phyloP scores from a whole-genome alignment of 2,113 vertebrate genomes.

The Odontesthes bonariensis region DNA sequence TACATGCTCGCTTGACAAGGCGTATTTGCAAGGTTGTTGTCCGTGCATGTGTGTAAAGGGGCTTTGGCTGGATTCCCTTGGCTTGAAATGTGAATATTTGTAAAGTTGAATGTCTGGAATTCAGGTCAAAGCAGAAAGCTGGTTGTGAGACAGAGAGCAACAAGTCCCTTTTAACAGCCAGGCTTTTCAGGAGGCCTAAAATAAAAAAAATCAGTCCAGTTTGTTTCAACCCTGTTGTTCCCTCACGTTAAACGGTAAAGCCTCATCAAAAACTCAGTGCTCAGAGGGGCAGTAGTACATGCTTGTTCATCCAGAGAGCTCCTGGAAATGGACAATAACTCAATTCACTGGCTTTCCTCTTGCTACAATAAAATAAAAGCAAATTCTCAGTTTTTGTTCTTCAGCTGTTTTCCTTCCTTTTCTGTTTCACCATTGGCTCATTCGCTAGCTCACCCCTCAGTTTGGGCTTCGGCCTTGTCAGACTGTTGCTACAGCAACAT shows the following conservation, averaged over 20 bases:
- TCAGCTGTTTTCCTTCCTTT: not conserved
- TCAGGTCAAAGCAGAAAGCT: conserved; percentile 73
- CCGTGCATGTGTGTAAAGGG: conserved; percentile 58
- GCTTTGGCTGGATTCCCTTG: conserved; percentile 66
- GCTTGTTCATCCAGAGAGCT: conserved; percentile 54
- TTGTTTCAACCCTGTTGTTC: conserved; percentile 48
- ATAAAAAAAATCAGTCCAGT: conserved; percentile 51
- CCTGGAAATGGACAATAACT: conserved; percentile 36
- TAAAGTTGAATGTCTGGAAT: conserved; percentile 72
- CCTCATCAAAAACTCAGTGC: conserved; percentile 43
- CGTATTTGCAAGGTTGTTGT: conserved; percentile 41
- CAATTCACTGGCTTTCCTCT: conserved; percentile 31
- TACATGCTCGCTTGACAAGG: conserved; percentile 43
- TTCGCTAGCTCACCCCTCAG: conserved; percentile 8
- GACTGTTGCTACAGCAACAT: conserved; percentile 34
- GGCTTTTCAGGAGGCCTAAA: conserved; percentile 44
- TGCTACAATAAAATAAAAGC: not conserved
- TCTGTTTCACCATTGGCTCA: conserved; percentile 13
- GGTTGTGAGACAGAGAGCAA: conserved; percentile 47
- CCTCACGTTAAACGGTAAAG: conserved; percentile 31
- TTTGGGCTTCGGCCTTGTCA: conserved; percentile 17
- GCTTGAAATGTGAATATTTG: conserved; percentile 68
- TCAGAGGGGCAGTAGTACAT: conserved; percentile 41
- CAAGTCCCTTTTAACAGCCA: conserved; percentile 57
- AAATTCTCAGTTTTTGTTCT: conserved; percentile 1